phyloP scores from a whole-genome alignment of 2,113 vertebrate species.

The Ovibos moschatus region DNA sequence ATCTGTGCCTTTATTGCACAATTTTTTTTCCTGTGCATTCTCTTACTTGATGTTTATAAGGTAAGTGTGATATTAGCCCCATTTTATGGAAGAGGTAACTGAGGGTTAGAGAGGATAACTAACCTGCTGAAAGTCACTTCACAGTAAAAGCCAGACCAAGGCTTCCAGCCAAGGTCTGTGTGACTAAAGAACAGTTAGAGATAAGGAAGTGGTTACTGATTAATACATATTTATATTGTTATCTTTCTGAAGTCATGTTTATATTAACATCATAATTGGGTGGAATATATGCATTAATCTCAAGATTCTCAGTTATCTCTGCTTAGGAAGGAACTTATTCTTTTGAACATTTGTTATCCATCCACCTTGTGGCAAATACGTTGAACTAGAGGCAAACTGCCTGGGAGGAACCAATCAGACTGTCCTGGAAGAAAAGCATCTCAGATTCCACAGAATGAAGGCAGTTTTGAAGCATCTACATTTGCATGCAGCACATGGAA shows the following conservation, averaged over 20 bases:
- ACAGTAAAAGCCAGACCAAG: neutral
- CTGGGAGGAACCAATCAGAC: neutral
- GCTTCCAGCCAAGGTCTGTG: neutral
- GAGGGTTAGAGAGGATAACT: neutral
- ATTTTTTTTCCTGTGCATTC: neutral
- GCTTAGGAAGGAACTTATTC: conserved; percentile 7
- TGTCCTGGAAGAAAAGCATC: neutral
- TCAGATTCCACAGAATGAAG: neutral
- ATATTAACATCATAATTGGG: conserved; percentile 58
- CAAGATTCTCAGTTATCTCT: neutral
- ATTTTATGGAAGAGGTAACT: neutral
- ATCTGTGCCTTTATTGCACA: neutral
- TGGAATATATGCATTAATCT: conserved; percentile 44
- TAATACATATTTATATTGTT: conserved; percentile 66
- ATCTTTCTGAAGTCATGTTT: conserved; percentile 58
- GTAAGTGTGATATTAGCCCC: neutral
- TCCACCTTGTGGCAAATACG: neutral
- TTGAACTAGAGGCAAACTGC: neutral
- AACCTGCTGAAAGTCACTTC: neutral
- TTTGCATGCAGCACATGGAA: neutral
- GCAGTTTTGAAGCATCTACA: neutral
- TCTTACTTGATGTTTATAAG: neutral
- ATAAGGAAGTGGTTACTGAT: conserved; percentile 38
- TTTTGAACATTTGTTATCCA: neutral
- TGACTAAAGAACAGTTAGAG: conserved; percentile 10